Evolutionary conservation across 2,888 invertebrate genomes (phyloP).

Genomic region (Poecilus cupreus): DNA sequence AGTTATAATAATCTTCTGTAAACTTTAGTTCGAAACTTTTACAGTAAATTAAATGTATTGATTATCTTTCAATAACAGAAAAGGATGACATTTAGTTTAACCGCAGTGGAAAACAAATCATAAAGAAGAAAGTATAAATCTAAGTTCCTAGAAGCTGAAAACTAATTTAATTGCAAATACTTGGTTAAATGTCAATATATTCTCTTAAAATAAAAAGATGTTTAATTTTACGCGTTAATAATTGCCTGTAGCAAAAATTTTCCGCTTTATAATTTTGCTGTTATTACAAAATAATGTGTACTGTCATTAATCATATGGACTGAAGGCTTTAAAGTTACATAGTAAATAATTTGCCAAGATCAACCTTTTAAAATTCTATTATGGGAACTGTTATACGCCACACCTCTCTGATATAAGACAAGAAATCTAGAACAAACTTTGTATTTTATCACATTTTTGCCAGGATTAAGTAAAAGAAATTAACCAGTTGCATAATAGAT

Average conservation of each 20-base stretch:
- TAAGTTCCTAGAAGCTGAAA: too few species aligned
- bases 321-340: slow-evolving; percentile 18
- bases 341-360: slow-evolving; percentile 11
- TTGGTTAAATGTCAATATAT: neutral
- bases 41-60: neutral
- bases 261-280: slow-evolving; percentile 35
- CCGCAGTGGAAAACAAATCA: neutral
- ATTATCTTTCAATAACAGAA: neutral
- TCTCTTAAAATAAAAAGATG: neutral
- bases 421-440: too few species aligned
- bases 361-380: slow-evolving; percentile 5
- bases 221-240: neutral
- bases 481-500: too few species aligned
- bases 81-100: neutral
- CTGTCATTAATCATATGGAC: slow-evolving; percentile 6
- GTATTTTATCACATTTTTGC: too few species aligned
- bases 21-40: neutral
- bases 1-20: neutral
- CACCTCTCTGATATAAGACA: neutral
- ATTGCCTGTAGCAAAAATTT: neutral
- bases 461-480: too few species aligned
- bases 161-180: too few species aligned
- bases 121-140: neutral
- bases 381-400: neutral
- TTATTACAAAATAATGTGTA: slow-evolving; percentile 26